Evolutionary conservation across 2,888 invertebrate genomes (phyloP), one percentile per base, ranked within the genome.

Genomic region (Diaphora mendica): DNA sequence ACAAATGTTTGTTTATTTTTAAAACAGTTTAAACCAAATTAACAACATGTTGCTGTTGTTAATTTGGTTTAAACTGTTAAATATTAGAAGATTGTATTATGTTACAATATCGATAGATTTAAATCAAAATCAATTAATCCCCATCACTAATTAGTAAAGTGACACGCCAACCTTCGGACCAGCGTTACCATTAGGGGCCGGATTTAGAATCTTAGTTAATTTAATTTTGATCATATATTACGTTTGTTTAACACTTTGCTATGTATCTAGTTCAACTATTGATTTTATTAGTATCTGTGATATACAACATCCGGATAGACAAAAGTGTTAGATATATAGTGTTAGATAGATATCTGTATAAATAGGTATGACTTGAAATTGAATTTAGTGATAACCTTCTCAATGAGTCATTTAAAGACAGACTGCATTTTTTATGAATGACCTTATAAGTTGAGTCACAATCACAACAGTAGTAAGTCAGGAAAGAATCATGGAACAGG

Each of bases 91-190:
- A 20, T 26, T 26, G 3, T 4, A 30, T 42, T 59, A 26, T 42
- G 39, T 42, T 20, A 42, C 7, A 30, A 62, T 44, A 62, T 73
- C 65, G 39, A 70, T 62, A 62, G 39, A 62, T 48, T 66, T 1
- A 7, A 64, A 64, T 15, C 62, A 62, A 42, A 33, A 59, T 69
- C 33, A 64, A 77, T 44, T 68, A 5, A 30, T 11, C 70, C 72
- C 62, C 82, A 69, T 76, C 82, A 73, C 77, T 85, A 79, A 73
- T 30, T 13, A 33, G 48, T 65, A 65, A 80, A 68, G 74, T 80
- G 82, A 79, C 85, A 85, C 86, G 84, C 84, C 73, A 85, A 78
- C 81, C 72, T 79, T 80, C 78, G 77, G 84, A 83, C 83, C 81
- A 80, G 78, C 77, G 77, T 76, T 76, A 76, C 79, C 79, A 79